Percentiles rank a stretch among this genome's conserved stretches.
Conservation (phyloP, 2,888 invertebrate genomes). For the Plebejus argus region DNA sequence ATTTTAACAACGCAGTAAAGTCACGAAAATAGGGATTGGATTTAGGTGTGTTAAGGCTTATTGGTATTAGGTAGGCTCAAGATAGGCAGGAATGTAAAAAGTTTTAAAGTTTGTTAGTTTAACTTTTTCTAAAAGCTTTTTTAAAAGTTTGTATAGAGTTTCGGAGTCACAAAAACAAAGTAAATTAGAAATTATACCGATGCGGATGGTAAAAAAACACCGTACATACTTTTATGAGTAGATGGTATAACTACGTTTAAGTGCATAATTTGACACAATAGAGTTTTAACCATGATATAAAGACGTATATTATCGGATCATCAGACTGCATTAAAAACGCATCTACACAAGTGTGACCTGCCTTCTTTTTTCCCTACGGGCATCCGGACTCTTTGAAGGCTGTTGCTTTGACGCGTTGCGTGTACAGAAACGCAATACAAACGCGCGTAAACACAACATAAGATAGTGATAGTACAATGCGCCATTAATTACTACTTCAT, state of each 20-base stretch:
- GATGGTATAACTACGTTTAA: neutral
- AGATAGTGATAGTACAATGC: too few relatives aligned
- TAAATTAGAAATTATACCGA: neutral
- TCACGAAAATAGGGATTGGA: constrained; percentile 5
- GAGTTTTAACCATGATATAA: neutral
- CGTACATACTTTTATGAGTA: too few relatives aligned
- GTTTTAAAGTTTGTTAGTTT: neutral
- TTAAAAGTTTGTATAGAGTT: neutral
- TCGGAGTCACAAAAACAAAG: neutral
- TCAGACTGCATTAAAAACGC: constrained; percentile 7
- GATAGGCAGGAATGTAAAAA: neutral
- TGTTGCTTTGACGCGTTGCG: too few relatives aligned
- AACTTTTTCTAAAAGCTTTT: too few relatives aligned
- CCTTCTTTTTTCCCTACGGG: neutral
- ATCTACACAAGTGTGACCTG: neutral
- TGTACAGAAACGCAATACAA: neutral
- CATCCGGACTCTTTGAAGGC: neutral
- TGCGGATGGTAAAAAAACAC: too few relatives aligned
- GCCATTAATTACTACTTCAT: too few relatives aligned
- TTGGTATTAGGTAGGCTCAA: neutral
- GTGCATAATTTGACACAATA: neutral
- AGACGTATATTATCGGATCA: constrained; percentile 8
- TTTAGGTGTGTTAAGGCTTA: neutral
- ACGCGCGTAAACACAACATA: too few relatives aligned
- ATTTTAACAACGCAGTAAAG: neutral